Percentiles rank a stretch among this genome's conserved stretches.
Evolutionary conservation across 1,140 invertebrate genomes (phyloP).

Genomic region (Psilanteris sp.): DNA sequence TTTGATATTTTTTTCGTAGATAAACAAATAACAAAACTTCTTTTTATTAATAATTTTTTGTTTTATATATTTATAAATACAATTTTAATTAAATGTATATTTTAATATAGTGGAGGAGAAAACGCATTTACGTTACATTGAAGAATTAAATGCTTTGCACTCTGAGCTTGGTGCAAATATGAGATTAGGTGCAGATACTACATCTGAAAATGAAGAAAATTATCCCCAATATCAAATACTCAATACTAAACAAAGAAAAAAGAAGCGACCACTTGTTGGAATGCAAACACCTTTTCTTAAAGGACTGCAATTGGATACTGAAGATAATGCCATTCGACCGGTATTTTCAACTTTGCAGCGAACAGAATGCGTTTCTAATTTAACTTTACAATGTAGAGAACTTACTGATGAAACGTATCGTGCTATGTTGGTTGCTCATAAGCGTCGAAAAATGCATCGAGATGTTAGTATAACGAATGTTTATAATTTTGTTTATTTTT

Average conservation of each 20-base stretch:
- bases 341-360: slow-evolving; percentile 80
- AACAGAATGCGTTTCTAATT: slow-evolving; percentile 79
- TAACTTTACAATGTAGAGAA: slow-evolving; percentile 77
- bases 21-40: too few relatives aligned
- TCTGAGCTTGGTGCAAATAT: slow-evolving; percentile 71
- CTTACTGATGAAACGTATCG: slow-evolving; percentile 85
- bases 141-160: slow-evolving; percentile 74
- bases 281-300: slow-evolving; percentile 76
- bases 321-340: slow-evolving; percentile 75
- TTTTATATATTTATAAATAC: slow-evolving; percentile 9
- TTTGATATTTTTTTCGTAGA: too few relatives aligned
- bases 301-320: slow-evolving; percentile 70
- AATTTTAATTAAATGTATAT: background rate
- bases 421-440: slow-evolving; percentile 84
- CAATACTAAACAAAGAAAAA: slow-evolving; percentile 72
- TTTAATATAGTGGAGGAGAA: slow-evolving; percentile 73
- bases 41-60: too few relatives aligned
- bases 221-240: slow-evolving; percentile 81
- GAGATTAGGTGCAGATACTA: slow-evolving; percentile 71
- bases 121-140: slow-evolving; percentile 73
- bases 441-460: slow-evolving; percentile 81
- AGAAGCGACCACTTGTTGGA: slow-evolving; percentile 86
- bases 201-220: slow-evolving; percentile 78
- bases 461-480: slow-evolving; percentile 81
- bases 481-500: slow-evolving; percentile 9